Evolutionary conservation across 2,888 invertebrate genomes (phyloP).

Genomic region (Aelia acuminata): DNA sequence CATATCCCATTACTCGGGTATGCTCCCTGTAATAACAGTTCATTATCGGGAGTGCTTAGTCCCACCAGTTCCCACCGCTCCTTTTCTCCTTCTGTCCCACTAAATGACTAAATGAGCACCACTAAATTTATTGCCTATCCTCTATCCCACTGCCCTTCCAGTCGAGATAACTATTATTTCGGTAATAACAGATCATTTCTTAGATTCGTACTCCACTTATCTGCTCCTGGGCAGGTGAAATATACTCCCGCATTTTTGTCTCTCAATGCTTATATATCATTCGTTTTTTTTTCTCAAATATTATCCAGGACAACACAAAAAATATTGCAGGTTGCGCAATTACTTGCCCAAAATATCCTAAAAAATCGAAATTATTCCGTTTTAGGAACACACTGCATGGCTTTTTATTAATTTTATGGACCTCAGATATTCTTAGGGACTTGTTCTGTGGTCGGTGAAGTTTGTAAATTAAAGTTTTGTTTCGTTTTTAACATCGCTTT

Average conservation of each 20-base stretch:
- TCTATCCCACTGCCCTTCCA: neutral
- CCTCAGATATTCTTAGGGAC: no score
- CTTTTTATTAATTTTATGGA: no score
- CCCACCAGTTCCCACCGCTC: neutral
- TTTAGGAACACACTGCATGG: no score
- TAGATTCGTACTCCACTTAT: neutral
- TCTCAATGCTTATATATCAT: neutral
- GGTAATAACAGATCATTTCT: neutral
- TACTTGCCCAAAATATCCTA: no score
- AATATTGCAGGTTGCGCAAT: no score
- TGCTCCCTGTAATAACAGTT: neutral
- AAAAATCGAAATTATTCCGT: no score
- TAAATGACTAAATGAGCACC: constrained; percentile 8
- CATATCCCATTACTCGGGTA: neutral
- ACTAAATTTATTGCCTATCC: constrained; percentile 21
- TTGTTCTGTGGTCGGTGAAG: no score
- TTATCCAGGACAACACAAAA: no score
- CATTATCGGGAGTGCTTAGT: neutral
- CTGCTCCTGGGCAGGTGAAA: neutral
- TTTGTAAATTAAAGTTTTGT: no score
- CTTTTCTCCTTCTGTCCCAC: neutral
- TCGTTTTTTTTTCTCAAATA: neutral
- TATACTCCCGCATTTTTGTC: constrained; percentile 18
- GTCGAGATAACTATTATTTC: neutral
- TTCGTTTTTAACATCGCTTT: no score